A percentile compares a stretch with the other conserved stretches of the same genome.
phyloP scores from a whole-genome alignment of 2,797 vertebrate species.

The Leptodactylus fallax region DNA sequence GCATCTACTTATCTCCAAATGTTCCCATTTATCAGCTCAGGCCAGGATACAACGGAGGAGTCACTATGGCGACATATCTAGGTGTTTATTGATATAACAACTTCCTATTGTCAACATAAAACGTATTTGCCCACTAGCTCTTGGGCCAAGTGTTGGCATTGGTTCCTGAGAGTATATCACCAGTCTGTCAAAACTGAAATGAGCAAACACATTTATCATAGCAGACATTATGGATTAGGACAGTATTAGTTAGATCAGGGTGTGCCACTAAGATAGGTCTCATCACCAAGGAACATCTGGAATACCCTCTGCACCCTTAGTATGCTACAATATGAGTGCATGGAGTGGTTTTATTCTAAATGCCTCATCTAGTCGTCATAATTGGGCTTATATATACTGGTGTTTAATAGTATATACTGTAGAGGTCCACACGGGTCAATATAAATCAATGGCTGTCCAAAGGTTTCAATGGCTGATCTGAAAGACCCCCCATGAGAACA shows the following conservation, averaged over 20 bases:
- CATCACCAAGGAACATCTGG: background rate
- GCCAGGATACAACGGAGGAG: background rate
- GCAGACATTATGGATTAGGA: background rate
- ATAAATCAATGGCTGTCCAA: background rate
- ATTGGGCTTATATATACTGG: no score
- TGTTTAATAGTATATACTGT: background rate
- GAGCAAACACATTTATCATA: background rate
- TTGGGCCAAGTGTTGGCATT: background rate
- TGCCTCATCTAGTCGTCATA: background rate
- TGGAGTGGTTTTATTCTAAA: no score
- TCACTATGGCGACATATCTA: conserved; percentile 8
- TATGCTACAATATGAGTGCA: no score
- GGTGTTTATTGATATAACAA: background rate
- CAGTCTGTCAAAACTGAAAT: background rate
- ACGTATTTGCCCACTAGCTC: background rate
- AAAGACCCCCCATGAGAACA: background rate
- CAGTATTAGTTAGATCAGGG: background rate
- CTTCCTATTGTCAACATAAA: background rate
- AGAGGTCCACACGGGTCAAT: background rate
- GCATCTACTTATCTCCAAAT: background rate
- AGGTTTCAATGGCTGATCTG: background rate
- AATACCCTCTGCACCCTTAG: no score
- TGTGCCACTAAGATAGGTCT: background rate
- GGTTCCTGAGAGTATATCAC: background rate
- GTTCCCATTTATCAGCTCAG: conserved; percentile 4